Percentiles rank a stretch among this genome's conserved stretches.
These are phyloP conservation scores for Hycleus cichorii DNA, from an alignment of 1,140 invertebrate species.

Conservation along the genomic window DNA sequence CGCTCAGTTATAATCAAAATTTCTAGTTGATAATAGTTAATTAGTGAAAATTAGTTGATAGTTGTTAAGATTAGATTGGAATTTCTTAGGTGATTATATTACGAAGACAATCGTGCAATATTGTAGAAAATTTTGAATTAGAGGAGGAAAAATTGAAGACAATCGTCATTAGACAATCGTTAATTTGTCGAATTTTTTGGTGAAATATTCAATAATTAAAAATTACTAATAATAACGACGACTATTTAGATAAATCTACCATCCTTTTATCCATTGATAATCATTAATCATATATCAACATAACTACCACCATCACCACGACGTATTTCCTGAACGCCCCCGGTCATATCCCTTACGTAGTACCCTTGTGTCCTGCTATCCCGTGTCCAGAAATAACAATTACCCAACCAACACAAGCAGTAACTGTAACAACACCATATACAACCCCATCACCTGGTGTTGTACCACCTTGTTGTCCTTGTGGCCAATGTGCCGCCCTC, in stretches of 20 bases:
- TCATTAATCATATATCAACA: too few species aligned
- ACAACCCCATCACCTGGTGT: not conserved
- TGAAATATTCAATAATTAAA: too few species aligned
- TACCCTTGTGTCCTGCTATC: conserved; percentile 38
- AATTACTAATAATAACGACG: too few species aligned
- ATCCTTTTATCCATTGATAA: too few species aligned
- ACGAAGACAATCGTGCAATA: conserved; percentile 37
- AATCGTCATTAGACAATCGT: conserved; percentile 18
- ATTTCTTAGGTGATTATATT: not conserved
- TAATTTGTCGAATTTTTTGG: not conserved
- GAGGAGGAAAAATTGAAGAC: not conserved
- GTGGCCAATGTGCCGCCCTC: conserved; percentile 38
- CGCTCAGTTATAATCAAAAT: conserved; percentile 27
- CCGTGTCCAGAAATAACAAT: conserved; percentile 34
- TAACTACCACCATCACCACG: conserved; percentile 25
- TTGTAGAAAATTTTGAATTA: not conserved
- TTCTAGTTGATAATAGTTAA: conserved; percentile 10
- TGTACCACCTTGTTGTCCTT: conserved; percentile 30
- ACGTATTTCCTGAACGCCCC: conserved; percentile 41
- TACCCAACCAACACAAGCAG: conserved; percentile 21
- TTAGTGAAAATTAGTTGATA: conserved; percentile 1
- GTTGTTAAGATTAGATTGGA: not conserved
- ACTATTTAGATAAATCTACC: too few species aligned
- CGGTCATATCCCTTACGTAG: conserved; percentile 41
- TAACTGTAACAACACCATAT: conserved; percentile 4